phyloP scores from a whole-genome alignment of 2,888 invertebrate species.

The Uropetala carovei region DNA sequence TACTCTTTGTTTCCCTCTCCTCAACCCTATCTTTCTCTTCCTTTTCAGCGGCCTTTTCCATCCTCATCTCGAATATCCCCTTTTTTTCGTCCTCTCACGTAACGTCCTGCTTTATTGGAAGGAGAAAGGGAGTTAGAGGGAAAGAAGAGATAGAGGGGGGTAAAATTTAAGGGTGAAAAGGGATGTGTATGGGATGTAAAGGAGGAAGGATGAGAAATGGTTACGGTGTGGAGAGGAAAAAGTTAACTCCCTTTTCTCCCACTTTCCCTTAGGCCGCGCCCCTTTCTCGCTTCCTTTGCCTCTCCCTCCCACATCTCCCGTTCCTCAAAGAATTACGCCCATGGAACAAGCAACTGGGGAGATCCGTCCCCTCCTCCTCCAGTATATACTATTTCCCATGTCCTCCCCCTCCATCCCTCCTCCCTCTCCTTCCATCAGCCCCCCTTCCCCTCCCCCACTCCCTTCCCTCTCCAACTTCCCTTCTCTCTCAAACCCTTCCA shows the following conservation, averaged over 20 bases:
- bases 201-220: background rate
- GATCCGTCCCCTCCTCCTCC: too few species aligned
- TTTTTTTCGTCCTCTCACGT: background rate
- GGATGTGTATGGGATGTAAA: background rate
- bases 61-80: background rate
- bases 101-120: background rate
- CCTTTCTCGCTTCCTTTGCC: background rate
- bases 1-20: background rate
- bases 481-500: too few species aligned
- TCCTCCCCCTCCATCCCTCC: too few species aligned
- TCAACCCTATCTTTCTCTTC: background rate
- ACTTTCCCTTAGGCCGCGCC: background rate
- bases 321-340: too few species aligned
- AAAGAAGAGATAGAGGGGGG: background rate
- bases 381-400: too few species aligned
- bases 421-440: too few species aligned
- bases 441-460: too few species aligned
- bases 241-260: background rate
- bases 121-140: background rate
- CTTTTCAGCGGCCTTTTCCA: too few species aligned
- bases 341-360: too few species aligned
- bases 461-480: too few species aligned
- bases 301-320: too few species aligned
- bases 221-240: background rate
- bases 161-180: background rate